These are phyloP conservation scores for Platygyra sinensis DNA, from an alignment of 64 coral and sea anemone species.

Conservation along the genomic window DNA sequence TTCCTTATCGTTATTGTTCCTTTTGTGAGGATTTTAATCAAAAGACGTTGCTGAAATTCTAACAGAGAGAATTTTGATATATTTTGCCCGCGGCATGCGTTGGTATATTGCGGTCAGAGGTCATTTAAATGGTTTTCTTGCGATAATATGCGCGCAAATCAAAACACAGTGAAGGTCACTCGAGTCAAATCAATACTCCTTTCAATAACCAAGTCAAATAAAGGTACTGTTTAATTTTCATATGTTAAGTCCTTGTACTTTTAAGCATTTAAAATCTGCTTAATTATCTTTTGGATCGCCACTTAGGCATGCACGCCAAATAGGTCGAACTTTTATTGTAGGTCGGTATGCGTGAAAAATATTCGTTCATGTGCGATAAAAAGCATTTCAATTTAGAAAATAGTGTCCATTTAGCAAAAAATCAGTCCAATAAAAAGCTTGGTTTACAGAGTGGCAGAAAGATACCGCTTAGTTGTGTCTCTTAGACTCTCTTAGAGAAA, in stretches of 20 bases:
- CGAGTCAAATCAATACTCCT: constrained; percentile 6
- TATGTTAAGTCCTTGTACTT: neutral
- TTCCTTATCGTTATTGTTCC: neutral
- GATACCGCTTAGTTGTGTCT: too few species aligned
- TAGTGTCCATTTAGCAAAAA: too few species aligned
- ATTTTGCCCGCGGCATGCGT: neutral
- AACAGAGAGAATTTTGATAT: neutral
- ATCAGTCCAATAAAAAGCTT: too few species aligned
- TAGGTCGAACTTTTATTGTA: too few species aligned
- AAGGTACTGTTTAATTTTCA: neutral
- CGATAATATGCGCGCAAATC: neutral
- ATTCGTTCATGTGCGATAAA: too few species aligned
- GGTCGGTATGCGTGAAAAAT: too few species aligned
- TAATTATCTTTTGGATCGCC: neutral
- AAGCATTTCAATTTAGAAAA: too few species aligned
- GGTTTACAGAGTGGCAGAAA: too few species aligned
- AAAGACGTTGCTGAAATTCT: neutral
- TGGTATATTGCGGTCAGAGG: constrained; percentile 10
- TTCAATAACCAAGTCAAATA: constrained; percentile 3
- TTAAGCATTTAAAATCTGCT: neutral
- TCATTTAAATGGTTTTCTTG: neutral
- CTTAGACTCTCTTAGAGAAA: too few species aligned
- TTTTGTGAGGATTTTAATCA: neutral
- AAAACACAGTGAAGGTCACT: constrained; percentile 1
- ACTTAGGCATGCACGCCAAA: neutral